Base-by-base conservation (phyloP, 2,888 invertebrate species). In the Melinaea marsaeus region DNA sequence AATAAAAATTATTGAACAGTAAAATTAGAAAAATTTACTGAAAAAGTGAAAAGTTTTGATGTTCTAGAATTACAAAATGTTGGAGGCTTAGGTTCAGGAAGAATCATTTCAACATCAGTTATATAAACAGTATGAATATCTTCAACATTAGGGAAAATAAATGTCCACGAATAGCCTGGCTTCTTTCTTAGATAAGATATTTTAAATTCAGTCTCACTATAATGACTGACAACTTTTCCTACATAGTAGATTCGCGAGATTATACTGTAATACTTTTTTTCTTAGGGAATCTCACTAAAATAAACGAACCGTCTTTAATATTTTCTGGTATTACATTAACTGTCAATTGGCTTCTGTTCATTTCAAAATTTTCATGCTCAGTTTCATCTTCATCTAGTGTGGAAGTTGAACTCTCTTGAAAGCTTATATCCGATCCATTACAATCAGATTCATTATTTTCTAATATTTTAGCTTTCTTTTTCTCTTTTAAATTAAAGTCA, bases 231-330 rank as follows among this genome's bases (percentile, higher is more conserved):
- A 54, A 54, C 54, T 54, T 54, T 54, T 54, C 54, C 54, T 54
- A 54, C 32, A 54, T 54, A 54, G 54, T 54, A 54, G n/a, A 54
- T 22, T 22, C 22, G 22, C 22, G 22, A 22, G 22, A 22, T 22
- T 22, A 22, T 22, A 22, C 22, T 22, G 22, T 54, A 54, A 32
- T 54, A 3, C 32, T 22, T 54, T 54, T 54, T 54, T 54, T 54
- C 54, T 54, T 2, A 54, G 54, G 54, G 54, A 54, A 57, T 37
- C 59, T 59, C 51, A 59, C 59, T 55, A 61, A 61, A 55, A 61
- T 61, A 61, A 61, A 61, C 56, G 61, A 61, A 61, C 61, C 46
- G 55, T 61, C 61, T 61, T 61, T 61, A 61, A 61, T 22, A 22
- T 22, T 22, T 22, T 22, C 22, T 22, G 22, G 22, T 22, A 22